These are phyloP conservation scores for Spodoptera frugiperda DNA, from an alignment of 1,140 invertebrate species.

Conservation along the genomic window DNA sequence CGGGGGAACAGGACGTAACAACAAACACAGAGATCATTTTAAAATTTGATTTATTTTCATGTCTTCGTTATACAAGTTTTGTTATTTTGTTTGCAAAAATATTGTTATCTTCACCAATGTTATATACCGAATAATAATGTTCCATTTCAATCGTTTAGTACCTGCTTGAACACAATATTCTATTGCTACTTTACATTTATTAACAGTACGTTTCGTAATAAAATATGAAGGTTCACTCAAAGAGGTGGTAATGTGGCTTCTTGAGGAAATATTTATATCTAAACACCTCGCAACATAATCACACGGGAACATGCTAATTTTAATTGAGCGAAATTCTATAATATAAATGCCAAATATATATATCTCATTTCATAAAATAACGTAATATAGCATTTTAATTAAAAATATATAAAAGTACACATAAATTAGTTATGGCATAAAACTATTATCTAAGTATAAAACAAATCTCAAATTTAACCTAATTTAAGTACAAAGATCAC, in stretches of 20 bases:
- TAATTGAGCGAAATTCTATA: constrained; percentile 78
- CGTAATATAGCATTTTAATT: constrained; percentile 70
- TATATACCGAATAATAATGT: constrained; percentile 48
- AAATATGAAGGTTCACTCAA: constrained; percentile 45
- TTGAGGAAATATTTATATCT: constrained; percentile 38
- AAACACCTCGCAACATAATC: constrained; percentile 42
- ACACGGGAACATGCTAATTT: constrained; percentile 58
- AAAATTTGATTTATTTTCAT: constrained; percentile 69
- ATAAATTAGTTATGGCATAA: constrained; percentile 86
- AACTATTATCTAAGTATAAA: constrained; percentile 72
- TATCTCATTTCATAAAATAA: constrained; percentile 60
- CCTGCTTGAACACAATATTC: constrained; percentile 41
- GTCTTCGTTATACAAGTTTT: constrained; percentile 68
- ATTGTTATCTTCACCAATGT: constrained; percentile 70
- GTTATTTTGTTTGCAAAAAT: constrained; percentile 81
- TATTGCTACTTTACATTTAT: constrained; percentile 37
- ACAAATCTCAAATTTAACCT: constrained; percentile 76
- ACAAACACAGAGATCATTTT: constrained; percentile 48
- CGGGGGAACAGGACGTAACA: not conserved
- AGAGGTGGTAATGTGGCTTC: constrained; percentile 40
- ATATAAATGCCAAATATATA: constrained; percentile 72
- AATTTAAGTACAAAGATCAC: constrained; percentile 83
- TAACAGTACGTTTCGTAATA: constrained; percentile 34
- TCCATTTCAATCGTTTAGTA: constrained; percentile 36
- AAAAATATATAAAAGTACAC: constrained; percentile 79